Conservation (phyloP, 2,888 invertebrate species). For the Heteromyza rotundicornis region DNA sequence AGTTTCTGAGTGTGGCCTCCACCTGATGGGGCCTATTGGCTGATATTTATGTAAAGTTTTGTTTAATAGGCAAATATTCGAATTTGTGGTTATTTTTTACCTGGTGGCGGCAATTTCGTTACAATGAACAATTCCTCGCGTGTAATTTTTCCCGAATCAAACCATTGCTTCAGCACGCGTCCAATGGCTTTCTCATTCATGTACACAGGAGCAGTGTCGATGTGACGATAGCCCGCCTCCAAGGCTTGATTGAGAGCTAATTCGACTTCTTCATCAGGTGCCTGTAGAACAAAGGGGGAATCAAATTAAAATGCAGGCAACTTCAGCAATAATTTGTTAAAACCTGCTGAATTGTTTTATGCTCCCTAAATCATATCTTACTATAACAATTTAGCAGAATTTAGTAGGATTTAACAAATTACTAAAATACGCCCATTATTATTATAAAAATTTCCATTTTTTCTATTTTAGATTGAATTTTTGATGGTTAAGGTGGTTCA, state of each 20-base stretch:
- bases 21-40: conserved; percentile 72
- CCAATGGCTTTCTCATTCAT: conserved; percentile 80
- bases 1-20: conserved; percentile 70
- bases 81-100: conserved; percentile 55
- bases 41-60: conserved; percentile 34
- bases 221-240: conserved; percentile 80
- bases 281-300: conserved; percentile 64
- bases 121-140: conserved; percentile 83
- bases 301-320: not conserved
- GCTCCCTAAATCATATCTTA: no score
- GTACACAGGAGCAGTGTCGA: conserved; percentile 81
- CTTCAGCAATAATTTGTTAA: no score
- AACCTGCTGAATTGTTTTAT: no score
- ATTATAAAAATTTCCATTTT: no score
- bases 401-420: no score
- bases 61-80: not conserved
- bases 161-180: conserved; percentile 73
- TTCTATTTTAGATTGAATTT: no score
- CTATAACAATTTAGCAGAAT: no score
- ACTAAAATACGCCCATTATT: no score
- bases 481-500: no score
- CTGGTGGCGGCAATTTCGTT: conserved; percentile 78
- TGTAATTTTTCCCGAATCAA: conserved; percentile 70
- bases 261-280: conserved; percentile 72
- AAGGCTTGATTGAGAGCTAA: conserved; percentile 73